Evolutionary conservation across 2,888 invertebrate genomes (phyloP).

Genomic region (Asteroscopus sphinx): DNA sequence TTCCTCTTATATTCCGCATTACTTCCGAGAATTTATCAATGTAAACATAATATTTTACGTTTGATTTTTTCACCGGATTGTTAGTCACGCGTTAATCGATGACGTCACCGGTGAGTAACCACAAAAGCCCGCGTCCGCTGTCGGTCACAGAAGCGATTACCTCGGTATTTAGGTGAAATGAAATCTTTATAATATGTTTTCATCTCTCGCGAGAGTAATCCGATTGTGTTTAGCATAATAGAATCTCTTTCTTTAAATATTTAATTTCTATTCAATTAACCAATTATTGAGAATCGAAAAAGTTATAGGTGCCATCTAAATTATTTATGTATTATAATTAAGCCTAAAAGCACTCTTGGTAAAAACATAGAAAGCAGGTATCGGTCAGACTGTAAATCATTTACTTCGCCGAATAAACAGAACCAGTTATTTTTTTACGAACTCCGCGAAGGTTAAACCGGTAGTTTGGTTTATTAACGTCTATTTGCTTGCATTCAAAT

Average conservation of each 20-base stretch:
- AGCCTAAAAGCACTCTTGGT: slow-evolving; percentile 26
- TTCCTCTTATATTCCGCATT: slow-evolving; percentile 29
- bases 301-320: neutral
- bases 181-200: slow-evolving; percentile 63
- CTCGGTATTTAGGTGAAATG: slow-evolving; percentile 74
- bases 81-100: slow-evolving; percentile 83
- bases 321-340: slow-evolving; percentile 19
- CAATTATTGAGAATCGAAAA: neutral
- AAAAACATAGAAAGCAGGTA: slow-evolving; percentile 50
- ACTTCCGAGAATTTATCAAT: slow-evolving; percentile 55
- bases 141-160: slow-evolving; percentile 73
- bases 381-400: slow-evolving; percentile 47
- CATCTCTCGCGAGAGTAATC: slow-evolving; percentile 29
- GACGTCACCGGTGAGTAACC: slow-evolving; percentile 87
- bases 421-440: slow-evolving; percentile 49
- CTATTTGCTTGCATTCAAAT: slow-evolving; percentile 18
- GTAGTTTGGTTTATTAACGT: slow-evolving; percentile 33
- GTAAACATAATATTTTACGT: slow-evolving; percentile 62
- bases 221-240: neutral
- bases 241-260: neutral
- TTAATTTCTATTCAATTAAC: neutral
- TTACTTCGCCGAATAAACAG: slow-evolving; percentile 35
- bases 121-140: slow-evolving; percentile 65
- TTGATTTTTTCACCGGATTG: slow-evolving; percentile 74
- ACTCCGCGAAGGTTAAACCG: slow-evolving; percentile 28